Evolutionary conservation across 2,113 vertebrate species (phyloP), one percentile per base, ranked within the genome.

Genomic region (Donacobius atricapilla): DNA sequence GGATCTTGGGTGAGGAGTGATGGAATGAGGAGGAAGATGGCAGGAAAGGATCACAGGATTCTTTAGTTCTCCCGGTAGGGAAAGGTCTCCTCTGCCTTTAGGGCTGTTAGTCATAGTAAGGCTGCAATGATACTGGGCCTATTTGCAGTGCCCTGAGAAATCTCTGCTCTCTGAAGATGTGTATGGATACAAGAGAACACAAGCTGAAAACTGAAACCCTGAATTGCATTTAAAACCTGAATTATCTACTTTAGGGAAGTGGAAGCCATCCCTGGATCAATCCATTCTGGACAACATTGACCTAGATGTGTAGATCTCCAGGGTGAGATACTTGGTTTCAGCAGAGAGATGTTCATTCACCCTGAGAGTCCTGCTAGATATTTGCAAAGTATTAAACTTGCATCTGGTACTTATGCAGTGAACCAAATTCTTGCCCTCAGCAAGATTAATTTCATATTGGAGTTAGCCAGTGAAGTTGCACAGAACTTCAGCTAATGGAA

Each of bases 81-180:
- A 68, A 85, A 68, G 6, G 16, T 76, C 4, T 60, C 17, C 31
- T 71, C 35, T 69, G 35, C 16, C 35, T 30, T 37, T 30, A 10
- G 63, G 22, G 13, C 2, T 51, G 8, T 45, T n/a, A 61, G 48
- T 57, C 1, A 0, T 8, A 33, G 5, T 7, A 7, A 27, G 54
- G 23, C 27, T 60, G 40, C 27, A 53, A 18, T 27, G 35, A 6
- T 27, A 21, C 27, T 15, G 2, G 6, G 8, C 10, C 23, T 11
- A 11, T 69, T 92, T 40, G 30, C 47, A 78, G 16, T 48, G 24
- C 12, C 66, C 44, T 23, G 53, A 72, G 35, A 76, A n/a, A 17
- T 57, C 50, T 85, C 27, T 57, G 15, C 7, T 65, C 18, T 69
- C 42, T n/a, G 35, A 83, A 50, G 22, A 35, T 7, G 5, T 3